Evolutionary conservation across 1,140 invertebrate genomes (phyloP), one percentile per base, ranked within the genome.

Genomic region (Belonocnema kinseyi): DNA sequence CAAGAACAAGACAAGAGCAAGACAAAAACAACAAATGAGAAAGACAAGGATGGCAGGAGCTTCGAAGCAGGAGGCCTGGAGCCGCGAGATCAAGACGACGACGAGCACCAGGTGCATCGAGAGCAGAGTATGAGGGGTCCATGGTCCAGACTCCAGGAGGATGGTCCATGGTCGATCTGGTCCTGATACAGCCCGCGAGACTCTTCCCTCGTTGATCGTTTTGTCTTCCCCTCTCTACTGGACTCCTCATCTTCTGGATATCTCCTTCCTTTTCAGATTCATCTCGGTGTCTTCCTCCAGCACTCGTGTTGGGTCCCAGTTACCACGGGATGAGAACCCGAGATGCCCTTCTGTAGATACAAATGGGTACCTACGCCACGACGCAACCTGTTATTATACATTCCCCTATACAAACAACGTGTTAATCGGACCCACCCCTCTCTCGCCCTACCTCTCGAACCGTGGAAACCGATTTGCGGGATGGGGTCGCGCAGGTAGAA

Each of bases 321-420:
- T 75, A 79, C 79, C 77, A 75, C 80, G 82, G 82, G 87, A 88
- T 82, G 87, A 86, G 85, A 90, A 89, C 88, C 86, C 86, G 83
- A 90, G 89, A 90, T 90, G 88, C 88, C 89, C 89, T 90, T 85
- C 85, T 87, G 84, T 85, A 89, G 90, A 90, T 90, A 91, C 86
- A 89, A 87, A 87, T 87, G 85, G 86, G 85, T 88, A 89, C 87
- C 89, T 90, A 89, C 87, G 87, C 87, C 86, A 86, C 85, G 83
- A 83, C 83, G 85, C 86, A 90, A 91, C 90, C 90, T 90, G 90
- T 90, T 91, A 91, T 91, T 91, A 90, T 89, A 91, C 88, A 90
- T 90, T 90, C 86, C 87, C 88, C 89, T 90, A 90, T 90, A 90
- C 89, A 91, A 91, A 91, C 89, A 91, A 91, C 89, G 89, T 91